phyloP scores from a whole-genome alignment of 2,797 vertebrate species.

The Allobates femoralis region DNA sequence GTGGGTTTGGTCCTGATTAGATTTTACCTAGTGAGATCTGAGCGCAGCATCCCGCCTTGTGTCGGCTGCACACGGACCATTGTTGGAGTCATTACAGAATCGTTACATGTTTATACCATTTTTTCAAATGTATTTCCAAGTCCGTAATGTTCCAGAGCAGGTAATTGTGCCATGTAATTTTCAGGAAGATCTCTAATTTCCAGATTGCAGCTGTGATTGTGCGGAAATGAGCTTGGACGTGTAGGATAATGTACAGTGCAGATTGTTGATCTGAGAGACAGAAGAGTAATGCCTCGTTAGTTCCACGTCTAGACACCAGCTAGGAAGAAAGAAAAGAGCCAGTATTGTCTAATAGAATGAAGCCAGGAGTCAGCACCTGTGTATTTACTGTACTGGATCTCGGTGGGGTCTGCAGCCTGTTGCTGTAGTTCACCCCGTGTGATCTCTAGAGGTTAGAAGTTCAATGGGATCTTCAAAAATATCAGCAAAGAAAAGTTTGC shows the following conservation, averaged over 20 bases:
- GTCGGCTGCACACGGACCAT: not conserved
- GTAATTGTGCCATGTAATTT: conserved; percentile 49
- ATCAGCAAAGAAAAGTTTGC: not conserved
- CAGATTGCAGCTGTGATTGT: conserved; percentile 50
- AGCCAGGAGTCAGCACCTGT: not conserved
- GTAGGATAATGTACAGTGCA: conserved; percentile 44
- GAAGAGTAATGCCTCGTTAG: conserved; percentile 47
- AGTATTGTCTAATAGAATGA: conserved; percentile 6
- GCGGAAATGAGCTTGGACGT: conserved; percentile 51
- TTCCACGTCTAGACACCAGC: conserved; percentile 34
- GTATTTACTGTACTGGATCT: not conserved
- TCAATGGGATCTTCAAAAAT: not conserved
- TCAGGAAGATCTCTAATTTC: conserved; percentile 49
- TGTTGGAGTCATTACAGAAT: conserved; percentile 11
- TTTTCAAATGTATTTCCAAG: conserved; percentile 37
- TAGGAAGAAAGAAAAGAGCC: conserved; percentile 12
- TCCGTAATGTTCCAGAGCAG: conserved; percentile 33
- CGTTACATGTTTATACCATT: conserved; percentile 14
- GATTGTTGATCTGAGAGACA: conserved; percentile 50
- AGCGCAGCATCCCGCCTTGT: not conserved
- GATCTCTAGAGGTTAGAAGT: not conserved
- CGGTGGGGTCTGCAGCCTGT: not conserved
- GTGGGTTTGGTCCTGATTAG: not conserved
- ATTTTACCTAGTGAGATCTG: not conserved
- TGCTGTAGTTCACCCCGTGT: not conserved